A percentile compares a stretch with the other conserved stretches of the same genome.
Evolutionary conservation across 2,113 vertebrate species (phyloP).

Genomic region (Chrysemys picta): DNA sequence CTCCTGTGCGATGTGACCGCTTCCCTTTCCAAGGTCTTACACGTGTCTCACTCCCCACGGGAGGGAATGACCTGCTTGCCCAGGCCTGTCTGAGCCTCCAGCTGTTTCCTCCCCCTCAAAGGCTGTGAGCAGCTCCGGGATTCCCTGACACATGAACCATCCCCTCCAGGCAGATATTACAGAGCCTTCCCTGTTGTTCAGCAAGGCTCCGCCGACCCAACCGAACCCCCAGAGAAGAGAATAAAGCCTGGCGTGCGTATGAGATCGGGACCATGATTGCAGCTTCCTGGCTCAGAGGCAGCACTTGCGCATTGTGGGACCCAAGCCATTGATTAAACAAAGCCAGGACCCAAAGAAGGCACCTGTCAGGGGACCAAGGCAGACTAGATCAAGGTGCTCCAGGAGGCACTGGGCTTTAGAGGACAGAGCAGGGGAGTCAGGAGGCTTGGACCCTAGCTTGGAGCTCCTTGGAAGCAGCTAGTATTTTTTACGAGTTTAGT

Average conservation of each 20-base stretch:
- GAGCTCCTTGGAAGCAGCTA: neutral
- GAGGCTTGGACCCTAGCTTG: neutral
- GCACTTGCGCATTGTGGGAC: accelerated
- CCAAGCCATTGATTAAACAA: neutral
- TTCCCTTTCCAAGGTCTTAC: neutral
- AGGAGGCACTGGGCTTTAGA: neutral
- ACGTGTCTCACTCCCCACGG: accelerated
- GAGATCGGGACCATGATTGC: neutral
- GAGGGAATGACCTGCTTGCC: neutral
- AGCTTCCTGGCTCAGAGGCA: neutral
- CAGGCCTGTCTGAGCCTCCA: accelerated
- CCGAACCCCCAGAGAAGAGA: neutral
- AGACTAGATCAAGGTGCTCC: neutral
- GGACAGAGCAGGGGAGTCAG: neutral
- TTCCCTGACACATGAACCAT: neutral
- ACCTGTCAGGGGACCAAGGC: accelerated
- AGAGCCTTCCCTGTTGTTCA: neutral
- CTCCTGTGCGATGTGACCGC: neutral
- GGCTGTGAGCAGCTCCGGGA: accelerated
- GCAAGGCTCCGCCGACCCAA: accelerated
- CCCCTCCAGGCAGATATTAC: accelerated
- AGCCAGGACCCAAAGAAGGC: accelerated
- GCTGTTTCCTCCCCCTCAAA: accelerated
- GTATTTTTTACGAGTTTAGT: neutral
- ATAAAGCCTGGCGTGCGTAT: accelerated